A percentile compares a stretch with the other conserved stretches of the same genome.
phyloP scores from a whole-genome alignment of 1,140 invertebrate species.

The Chelonus insularis region DNA sequence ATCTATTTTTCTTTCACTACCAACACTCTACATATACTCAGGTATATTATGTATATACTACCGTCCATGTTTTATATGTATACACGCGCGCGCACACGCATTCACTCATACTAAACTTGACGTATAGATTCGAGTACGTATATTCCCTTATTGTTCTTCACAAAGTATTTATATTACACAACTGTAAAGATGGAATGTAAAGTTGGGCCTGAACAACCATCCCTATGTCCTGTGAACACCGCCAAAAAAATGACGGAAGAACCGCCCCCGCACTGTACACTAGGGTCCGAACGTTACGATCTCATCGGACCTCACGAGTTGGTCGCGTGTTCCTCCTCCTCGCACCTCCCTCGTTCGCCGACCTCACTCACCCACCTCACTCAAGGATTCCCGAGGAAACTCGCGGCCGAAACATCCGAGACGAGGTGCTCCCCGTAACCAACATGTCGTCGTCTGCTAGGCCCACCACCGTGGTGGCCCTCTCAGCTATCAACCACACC shows the following conservation, averaged over 20 bases:
- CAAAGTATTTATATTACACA: neutral
- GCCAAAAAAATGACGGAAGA: slow-evolving; percentile 26
- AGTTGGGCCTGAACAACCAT: slow-evolving; percentile 21
- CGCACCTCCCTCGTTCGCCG: slow-evolving; percentile 24
- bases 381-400: slow-evolving; percentile 46
- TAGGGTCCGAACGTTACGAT: slow-evolving; percentile 20
- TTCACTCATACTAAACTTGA: neutral
- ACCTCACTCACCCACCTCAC: slow-evolving; percentile 39
- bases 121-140: no score
- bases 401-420: slow-evolving; percentile 50
- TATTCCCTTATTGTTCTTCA: neutral
- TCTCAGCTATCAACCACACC: slow-evolving; percentile 9
- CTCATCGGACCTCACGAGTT: slow-evolving; percentile 16
- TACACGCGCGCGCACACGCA: slow-evolving; percentile 23
- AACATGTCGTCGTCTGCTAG: slow-evolving; percentile 60
- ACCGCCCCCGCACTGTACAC: slow-evolving; percentile 21
- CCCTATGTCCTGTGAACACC: slow-evolving; percentile 2
- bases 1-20: neutral
- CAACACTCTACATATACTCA: neutral
- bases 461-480: slow-evolving; percentile 29
- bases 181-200: neutral
- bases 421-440: slow-evolving; percentile 50
- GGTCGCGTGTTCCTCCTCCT: slow-evolving; percentile 12
- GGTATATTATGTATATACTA: neutral
- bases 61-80: neutral